Evolutionary conservation across 2,113 vertebrate species (phyloP), one percentile per base, ranked within the genome.

Genomic region (Saccopteryx bilineata): DNA sequence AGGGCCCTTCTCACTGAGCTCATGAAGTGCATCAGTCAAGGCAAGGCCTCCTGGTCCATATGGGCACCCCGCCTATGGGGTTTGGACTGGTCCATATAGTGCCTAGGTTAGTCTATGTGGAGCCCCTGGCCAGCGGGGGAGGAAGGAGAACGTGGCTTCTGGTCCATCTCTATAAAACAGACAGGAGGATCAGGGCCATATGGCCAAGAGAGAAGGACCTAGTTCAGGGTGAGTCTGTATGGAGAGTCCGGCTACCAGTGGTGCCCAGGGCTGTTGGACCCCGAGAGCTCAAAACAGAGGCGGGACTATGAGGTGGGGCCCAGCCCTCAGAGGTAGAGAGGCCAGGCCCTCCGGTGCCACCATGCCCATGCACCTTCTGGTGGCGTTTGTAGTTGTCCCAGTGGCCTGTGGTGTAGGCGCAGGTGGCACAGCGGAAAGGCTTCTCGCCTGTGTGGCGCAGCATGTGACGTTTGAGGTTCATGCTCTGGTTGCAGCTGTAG

Each of bases 381-480:
- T 99, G 99, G 58, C 99, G 98, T 97, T 99, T 99, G 98, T 99
- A 99, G 98, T 99, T 99, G 99, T 99, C 99, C 99, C 99, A 99
- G 98, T 99, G 99, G 91, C 99, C 99, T 0, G 99, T 99, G 97
- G 99, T 99, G 96, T 99, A 99, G 97, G 99, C 96, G 97, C 99
- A 99, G 98, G 99, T 97, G 95, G 98, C 98, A 96, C 99, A 99
- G 80, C 99, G 99, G 98, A 99, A 99, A 68, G 99, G 99, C 96
- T 99, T 99, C 98, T 99, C 99, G 0, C 99, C 99, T 0, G 99
- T 99, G 97, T 99, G 99, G 82, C 99, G 98, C 72, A 99, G 98
- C 99, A 99, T 99, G 98, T 99, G 99, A 17, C 99, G 98, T 98
- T 99, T 99, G 94, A 99, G 99, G 99, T 99, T 99, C 99, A 99